These are phyloP conservation scores for Micropoecilia bifurca DNA, from an alignment of 2,797 vertebrate genomes.

Conservation along the genomic window DNA sequence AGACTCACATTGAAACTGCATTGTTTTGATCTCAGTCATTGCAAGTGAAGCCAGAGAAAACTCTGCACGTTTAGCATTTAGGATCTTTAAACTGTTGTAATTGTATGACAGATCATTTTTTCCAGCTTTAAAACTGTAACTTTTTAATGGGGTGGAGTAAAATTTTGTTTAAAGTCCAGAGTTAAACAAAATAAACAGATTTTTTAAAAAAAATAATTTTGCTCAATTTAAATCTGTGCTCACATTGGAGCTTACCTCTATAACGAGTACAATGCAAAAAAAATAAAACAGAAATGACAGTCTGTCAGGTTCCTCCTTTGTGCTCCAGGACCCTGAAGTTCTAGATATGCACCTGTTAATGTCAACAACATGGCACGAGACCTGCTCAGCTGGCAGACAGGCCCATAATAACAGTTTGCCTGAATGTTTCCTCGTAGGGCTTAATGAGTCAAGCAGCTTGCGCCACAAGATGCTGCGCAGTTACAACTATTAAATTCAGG, in stretches of 20 bases:
- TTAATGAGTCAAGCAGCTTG: slow-evolving; percentile 35
- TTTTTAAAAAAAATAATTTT: not conserved
- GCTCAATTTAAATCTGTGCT: not conserved
- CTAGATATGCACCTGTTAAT: slow-evolving; percentile 32
- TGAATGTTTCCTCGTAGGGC: not conserved
- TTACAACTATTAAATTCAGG: slow-evolving; percentile 54
- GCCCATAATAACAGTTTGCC: slow-evolving; percentile 7
- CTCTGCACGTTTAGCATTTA: too few species aligned
- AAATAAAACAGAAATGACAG: not conserved
- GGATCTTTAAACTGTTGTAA: not conserved
- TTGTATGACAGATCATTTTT: not conserved
- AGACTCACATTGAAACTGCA: not conserved
- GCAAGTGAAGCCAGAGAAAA: not conserved
- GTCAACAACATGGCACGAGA: slow-evolving; percentile 28
- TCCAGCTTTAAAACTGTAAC: not conserved
- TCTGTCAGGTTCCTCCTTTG: not conserved
- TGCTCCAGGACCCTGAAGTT: not conserved
- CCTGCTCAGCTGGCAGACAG: slow-evolving; percentile 6
- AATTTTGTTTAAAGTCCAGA: not conserved
- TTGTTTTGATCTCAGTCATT: not conserved
- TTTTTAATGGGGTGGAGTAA: not conserved
- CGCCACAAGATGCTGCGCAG: slow-evolving; percentile 26
- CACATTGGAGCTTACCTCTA: not conserved
- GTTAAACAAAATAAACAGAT: not conserved
- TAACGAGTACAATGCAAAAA: not conserved